These are phyloP conservation scores for Penaeus indicus DNA, from an alignment of 1,140 invertebrate species.

Conservation along the genomic window DNA sequence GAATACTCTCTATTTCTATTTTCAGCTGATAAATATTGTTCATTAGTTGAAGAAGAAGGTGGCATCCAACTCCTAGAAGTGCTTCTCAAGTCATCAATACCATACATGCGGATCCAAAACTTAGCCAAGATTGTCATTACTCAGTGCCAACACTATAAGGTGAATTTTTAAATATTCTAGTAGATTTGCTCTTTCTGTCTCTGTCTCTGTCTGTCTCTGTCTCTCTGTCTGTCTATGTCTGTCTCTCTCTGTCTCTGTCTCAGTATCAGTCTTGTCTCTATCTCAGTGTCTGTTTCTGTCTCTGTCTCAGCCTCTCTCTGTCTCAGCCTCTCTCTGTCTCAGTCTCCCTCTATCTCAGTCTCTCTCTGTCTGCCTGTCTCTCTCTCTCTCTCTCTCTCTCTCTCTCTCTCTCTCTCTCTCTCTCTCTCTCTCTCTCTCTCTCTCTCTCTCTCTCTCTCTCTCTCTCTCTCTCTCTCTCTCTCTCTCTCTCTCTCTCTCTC, in stretches of 20 bases:
- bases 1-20: conserved; percentile 65
- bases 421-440: no score
- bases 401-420: no score
- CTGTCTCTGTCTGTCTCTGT: background rate
- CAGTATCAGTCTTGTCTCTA: no score
- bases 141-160: conserved; percentile 61
- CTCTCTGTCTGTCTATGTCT: background rate
- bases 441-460: no score
- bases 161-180: conserved; percentile 64
- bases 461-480: no score
- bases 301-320: no score
- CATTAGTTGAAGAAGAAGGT: conserved; percentile 86
- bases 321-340: no score
- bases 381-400: no score
- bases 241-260: background rate
- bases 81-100: conserved; percentile 72
- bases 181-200: background rate
- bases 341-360: no score
- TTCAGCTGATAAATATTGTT: conserved; percentile 91
- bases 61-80: conserved; percentile 82
- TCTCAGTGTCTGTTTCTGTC: no score
- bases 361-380: no score
- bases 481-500: no score
- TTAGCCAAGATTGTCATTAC: conserved; percentile 57
- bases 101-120: conserved; percentile 50